Conservation (phyloP, 2,113 vertebrate species). For the Psilopsiagon aurifrons region DNA sequence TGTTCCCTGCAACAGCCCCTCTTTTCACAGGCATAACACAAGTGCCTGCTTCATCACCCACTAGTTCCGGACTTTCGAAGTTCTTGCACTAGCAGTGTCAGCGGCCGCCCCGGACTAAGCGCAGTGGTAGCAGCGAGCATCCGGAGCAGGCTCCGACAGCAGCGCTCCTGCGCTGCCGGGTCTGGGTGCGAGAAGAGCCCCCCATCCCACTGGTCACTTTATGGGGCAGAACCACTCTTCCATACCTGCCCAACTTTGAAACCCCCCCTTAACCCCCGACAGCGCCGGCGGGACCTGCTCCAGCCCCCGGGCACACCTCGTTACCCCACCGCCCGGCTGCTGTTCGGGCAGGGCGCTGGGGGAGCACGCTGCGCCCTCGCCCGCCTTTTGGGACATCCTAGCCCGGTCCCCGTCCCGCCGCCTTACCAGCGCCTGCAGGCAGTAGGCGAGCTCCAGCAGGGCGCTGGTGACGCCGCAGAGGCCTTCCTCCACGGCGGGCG, state of each 20-base stretch:
- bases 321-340: background rate
- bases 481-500: slow-evolving; percentile 74
- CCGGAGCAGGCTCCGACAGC: background rate
- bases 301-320: background rate
- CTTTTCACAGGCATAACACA: background rate
- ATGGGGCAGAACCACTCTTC: background rate
- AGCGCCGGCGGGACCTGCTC: background rate
- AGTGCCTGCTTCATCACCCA: rapidly evolving
- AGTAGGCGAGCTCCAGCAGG: slow-evolving; percentile 74
- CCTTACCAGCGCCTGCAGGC: slow-evolving; percentile 78
- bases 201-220: rapidly evolving
- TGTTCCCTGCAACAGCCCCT: no score
- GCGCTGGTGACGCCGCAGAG: slow-evolving; percentile 75
- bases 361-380: rapidly evolving
- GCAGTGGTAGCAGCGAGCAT: no score
- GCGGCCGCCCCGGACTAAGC: background rate
- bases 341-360: background rate
- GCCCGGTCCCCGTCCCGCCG: background rate
- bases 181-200: background rate
- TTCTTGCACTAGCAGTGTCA: rapidly evolving
- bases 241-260: background rate
- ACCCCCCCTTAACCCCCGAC: background rate
- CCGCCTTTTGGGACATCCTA: background rate
- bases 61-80: rapidly evolving
- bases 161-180: background rate